Conservation (phyloP, 2,113 vertebrate species). For the Syngnathus floridae region DNA sequence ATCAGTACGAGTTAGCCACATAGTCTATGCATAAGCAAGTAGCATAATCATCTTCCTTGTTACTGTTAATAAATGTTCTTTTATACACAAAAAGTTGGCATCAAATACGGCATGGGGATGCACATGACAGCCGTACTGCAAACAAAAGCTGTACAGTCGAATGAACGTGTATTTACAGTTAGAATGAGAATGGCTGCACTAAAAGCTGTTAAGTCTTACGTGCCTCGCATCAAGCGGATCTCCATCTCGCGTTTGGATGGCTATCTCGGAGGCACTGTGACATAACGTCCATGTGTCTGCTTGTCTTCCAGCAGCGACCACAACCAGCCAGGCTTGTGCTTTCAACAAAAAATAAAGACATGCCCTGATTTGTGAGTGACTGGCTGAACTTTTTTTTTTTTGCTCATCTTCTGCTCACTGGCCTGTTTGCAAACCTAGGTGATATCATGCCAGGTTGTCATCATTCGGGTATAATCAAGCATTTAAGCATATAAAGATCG, state of each 20-base stretch:
- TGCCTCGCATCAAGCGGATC: conserved; percentile 45
- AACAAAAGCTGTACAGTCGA: conserved; percentile 82
- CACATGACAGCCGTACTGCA: conserved; percentile 69
- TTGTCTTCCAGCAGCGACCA: conserved; percentile 26
- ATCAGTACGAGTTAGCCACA: conserved; percentile 70
- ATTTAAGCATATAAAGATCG: conserved; percentile 51
- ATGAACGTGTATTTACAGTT: conserved; percentile 84
- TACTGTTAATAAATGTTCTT: conserved; percentile 66
- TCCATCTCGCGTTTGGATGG: no score
- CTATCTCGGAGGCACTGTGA: conserved; percentile 34
- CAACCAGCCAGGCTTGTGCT: conserved; percentile 65
- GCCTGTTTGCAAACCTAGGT: conserved; percentile 45
- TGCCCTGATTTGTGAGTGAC: conserved; percentile 62
- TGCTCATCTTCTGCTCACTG: conserved; percentile 40
- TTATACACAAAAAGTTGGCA: conserved; percentile 76
- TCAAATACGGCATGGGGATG: conserved; percentile 75
- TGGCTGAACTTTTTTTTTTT: conserved; percentile 48
- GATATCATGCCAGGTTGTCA: conserved; percentile 50
- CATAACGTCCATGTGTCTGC: conserved; percentile 33
- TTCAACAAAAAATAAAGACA: conserved; percentile 43
- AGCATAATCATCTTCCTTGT: conserved; percentile 59
- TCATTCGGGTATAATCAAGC: conserved; percentile 42
- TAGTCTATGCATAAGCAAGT: conserved; percentile 63
- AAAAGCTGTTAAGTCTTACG: conserved; percentile 60
- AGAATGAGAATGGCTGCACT: conserved; percentile 59